Base-by-base conservation (phyloP, 2,797 vertebrate genomes). In the Lagodon rhomboides region DNA sequence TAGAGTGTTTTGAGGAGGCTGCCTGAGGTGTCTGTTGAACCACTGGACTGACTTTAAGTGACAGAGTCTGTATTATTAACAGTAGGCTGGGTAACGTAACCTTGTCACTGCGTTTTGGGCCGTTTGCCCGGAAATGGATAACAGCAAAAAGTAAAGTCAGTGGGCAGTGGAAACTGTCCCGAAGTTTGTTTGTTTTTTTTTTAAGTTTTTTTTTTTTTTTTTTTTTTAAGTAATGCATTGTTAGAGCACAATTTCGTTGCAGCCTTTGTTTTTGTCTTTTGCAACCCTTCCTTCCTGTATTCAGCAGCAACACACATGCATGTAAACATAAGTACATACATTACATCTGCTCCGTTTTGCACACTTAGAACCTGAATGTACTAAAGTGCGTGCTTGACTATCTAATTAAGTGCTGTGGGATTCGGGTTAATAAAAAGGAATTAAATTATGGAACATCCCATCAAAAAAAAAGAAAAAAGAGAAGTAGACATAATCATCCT, bases 271-370 rank as follows among this genome's bases (percentile, higher is more conserved):
- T 89, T 47, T 85, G 83, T 85, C 84, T 90, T 82, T 88, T 82
- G 68, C 76, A 80, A 86, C 86, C 79, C 81, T 86, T 44, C 75
- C 74, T 84, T 91, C 86, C 88, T 87, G 87, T 91, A 84, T 91
- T 89, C 87, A 92, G 91, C 94, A 93, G 91, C 92, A 87, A 92
- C 89, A 94, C 90, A 90, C 90, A 91, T 92, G 93, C 91, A 93
- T 95, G 93, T 94, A 94, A 94, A 94, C 91, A 93, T 77, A 91
- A 84, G 90, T 92, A 93, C 93, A 94, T 92, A 94, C 93, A 93
- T 91, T 92, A 92, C 88, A 91, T 91, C 87, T 93, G 92, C 91
- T 92, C 90, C 61, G 87, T 76, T 90, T 85, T 91, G 89, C 93
- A 93, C 92, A 94, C 85, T 93, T 92, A 91, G 91, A 93, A 93